Base-by-base conservation (phyloP, 2,888 invertebrate genomes). In the Tanaodytes sp. region DNA sequence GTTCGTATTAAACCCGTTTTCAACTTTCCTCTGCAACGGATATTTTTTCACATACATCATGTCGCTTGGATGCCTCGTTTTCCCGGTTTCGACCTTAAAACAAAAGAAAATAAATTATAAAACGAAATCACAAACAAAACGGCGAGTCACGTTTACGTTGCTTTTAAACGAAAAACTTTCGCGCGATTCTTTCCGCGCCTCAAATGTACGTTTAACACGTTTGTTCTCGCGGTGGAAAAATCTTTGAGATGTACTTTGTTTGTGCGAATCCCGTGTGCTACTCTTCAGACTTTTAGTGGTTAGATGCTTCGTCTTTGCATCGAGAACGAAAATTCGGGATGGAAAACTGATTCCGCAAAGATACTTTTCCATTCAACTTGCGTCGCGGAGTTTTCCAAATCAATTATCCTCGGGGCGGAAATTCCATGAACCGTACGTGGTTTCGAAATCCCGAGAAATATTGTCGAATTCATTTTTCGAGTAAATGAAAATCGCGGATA, bases 201-300 rank as follows among this genome's bases (percentile, higher is more conserved):
- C 46, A 54, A 45, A 66, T 72, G 64, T 74, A 64, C 70, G 62
- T 68, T 70, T 72, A 71, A 74, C 59, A 54, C 37, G 42, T 40
- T 63, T 30, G 52, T 58, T 58, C 36, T 58, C 33, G 37, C 52
- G 43, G 9, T 30, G 55, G 49, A 54, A 52, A 54, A 40, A 46
- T 54, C 39, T 45, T 39, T 20, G 46, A 30, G 20, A 33, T 46
- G 46, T 37, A n/a, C 37, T 39, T 2, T 54, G 33, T 62, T 27
- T 48, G 40, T 46, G 15, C 54, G 40, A 27, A 61, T 49, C 46
- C 39, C 36, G 33, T 18, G 15, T 12, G 14, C 14, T 20, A 37
- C 27, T 30, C 51, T 45, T 37, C n/a, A n/a, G 37, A 30, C 42
- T 51, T 36, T 61, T 43, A 27, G 20, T 43, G 23, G 27, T 43